phyloP scores from a whole-genome alignment of 2,113 vertebrate species.

The Serinus canaria region DNA sequence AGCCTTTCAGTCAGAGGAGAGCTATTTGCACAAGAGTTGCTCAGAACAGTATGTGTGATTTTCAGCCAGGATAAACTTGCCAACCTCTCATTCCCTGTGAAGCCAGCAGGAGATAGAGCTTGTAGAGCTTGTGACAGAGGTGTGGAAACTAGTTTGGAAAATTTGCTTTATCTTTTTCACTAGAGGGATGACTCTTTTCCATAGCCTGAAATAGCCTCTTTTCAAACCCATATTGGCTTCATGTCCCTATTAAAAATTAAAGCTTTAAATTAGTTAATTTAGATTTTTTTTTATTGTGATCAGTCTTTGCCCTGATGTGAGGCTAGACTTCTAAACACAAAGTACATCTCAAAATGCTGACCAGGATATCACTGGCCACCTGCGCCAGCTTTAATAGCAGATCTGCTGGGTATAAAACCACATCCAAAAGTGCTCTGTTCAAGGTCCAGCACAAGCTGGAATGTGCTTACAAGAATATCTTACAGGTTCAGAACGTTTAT shows the following conservation, averaged over 20 bases:
- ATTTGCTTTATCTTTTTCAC: neutral
- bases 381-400: rapidly evolving
- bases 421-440: neutral
- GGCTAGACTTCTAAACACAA: neutral
- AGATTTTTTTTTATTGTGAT: neutral
- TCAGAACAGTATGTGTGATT: neutral
- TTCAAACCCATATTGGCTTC: neutral
- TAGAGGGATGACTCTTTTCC: neutral
- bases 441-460: neutral
- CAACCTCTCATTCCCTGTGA: neutral
- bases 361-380: neutral
- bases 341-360: neutral
- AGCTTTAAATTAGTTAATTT: neutral
- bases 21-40: neutral
- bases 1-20: neutral
- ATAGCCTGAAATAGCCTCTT: neutral
- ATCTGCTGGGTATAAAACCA: neutral
- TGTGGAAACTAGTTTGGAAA: neutral
- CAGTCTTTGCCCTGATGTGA: neutral
- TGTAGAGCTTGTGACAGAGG: neutral
- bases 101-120: neutral
- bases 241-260: neutral
- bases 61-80: neutral
- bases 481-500: neutral
- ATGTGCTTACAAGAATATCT: neutral